Base-by-base conservation (phyloP, 1,140 invertebrate genomes). In the Ericerus pela region DNA sequence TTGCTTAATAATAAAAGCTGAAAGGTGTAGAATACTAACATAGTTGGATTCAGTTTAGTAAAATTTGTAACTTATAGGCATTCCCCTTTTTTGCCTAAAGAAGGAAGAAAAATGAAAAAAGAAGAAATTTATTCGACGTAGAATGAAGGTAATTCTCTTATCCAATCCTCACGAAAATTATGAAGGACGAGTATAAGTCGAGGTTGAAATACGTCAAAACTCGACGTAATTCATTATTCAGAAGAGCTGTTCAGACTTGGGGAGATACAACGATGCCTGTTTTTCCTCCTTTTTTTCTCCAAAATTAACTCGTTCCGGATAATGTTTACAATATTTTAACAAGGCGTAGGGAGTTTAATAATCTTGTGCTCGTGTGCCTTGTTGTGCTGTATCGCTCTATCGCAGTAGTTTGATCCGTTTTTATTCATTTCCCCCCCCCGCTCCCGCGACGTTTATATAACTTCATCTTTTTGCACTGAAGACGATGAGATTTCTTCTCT, bases 311-410 rank as follows among this genome's bases (percentile, higher is more conserved):
- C 41, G 41, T 47, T 47, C 41, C 41, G 41, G 41, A 47, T 47
- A 47, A 47, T 47, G 41, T 47, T 47, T 47, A 47, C 41, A 47
- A 47, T 47, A 47, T 47, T 47, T 47, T 47, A 47, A 47, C 41
- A 47, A 47, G 16, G 22, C 41, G 41, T 47, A 47, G 41, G 41
- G 41, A 47, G 41, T 47, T 24, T 47, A 47, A 47, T 47, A 47
- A 47, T 47, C 41, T 47, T 47, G 41, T 47, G 41, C 41, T 38
- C 26, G 41, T 47, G 41, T 47, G 41, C 41, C 41, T 47, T 47
- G 41, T 47, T 47, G 41, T 47, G 41, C 41, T 47, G 16, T 47
- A 47, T 47, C 41, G 41, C 41, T 47, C 22, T 47, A 47, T 47
- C 41, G 41, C 41, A 47, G n/a, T n/a, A n/a, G 26, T 47, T 47